A percentile compares a stretch with the other conserved stretches of the same genome.
These are phyloP conservation scores for Melopsittacus undulatus DNA, from an alignment of 2,797 vertebrate genomes.

Conservation along the genomic window DNA sequence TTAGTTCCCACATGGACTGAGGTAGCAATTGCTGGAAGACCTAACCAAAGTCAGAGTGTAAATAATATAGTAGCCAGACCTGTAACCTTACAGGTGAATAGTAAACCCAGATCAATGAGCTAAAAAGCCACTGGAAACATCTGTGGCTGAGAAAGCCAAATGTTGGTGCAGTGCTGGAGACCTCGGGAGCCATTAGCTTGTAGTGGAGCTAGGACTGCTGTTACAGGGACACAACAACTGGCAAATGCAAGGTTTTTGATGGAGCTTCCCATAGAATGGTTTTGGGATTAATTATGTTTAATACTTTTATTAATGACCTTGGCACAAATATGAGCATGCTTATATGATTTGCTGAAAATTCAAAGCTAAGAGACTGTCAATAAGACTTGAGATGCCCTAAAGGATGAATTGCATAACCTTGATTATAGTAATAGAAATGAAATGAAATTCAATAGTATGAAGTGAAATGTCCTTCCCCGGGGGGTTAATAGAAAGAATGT, in stretches of 20 bases:
- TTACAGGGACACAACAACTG: background rate
- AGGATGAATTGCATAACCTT: background rate
- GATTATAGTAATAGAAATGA: background rate
- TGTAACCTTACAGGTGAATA: rapidly evolving
- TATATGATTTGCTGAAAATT: background rate
- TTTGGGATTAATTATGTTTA: background rate
- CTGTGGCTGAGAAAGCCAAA: background rate
- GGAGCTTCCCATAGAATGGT: background rate
- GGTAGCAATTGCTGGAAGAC: background rate
- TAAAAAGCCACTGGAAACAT: background rate
- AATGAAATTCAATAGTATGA: background rate
- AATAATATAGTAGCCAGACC: background rate
- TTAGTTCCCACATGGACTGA: background rate
- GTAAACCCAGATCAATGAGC: background rate
- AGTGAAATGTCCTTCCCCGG: background rate
- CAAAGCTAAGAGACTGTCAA: background rate
- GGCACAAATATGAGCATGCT: background rate
- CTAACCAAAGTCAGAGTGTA: background rate
- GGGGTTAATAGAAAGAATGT: background rate
- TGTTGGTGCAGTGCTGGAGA: background rate
- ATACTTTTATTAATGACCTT: background rate
- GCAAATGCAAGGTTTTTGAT: background rate
- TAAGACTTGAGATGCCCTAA: background rate
- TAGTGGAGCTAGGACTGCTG: background rate
- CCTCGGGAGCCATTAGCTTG: background rate